A percentile compares a stretch with the other conserved stretches of the same genome.
phyloP scores from a whole-genome alignment of 2,797 vertebrate genomes.

The Lagocephalus sceleratus region DNA sequence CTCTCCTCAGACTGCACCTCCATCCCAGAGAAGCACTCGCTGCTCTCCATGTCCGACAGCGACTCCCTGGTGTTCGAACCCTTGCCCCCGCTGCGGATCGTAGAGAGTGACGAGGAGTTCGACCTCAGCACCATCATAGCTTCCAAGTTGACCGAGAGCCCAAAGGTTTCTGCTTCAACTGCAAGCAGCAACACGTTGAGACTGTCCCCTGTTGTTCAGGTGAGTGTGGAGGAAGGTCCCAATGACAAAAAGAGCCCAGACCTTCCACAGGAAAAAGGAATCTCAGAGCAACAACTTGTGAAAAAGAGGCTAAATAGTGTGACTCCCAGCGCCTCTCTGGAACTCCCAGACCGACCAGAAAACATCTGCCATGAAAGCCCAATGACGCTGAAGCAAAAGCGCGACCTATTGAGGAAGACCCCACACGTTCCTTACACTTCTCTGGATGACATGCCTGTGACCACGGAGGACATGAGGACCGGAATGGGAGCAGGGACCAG shows the following conservation, averaged over 20 bases:
- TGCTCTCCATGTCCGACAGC: constrained; percentile 92
- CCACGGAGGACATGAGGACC: constrained; percentile 60
- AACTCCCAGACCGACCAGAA: constrained; percentile 59
- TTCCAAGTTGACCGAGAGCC: constrained; percentile 65
- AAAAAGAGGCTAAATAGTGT: constrained; percentile 47
- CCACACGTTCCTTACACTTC: constrained; percentile 86
- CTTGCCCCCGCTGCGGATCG: constrained; percentile 91
- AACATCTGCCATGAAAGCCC: constrained; percentile 79
- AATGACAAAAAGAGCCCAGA: constrained; percentile 72
- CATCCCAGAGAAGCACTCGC: constrained; percentile 90
- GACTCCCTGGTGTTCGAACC: constrained; percentile 96
- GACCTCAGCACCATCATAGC: constrained; percentile 69
- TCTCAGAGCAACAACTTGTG: constrained; percentile 29
- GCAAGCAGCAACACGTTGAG: constrained; percentile 81
- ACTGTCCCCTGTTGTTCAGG: constrained; percentile 84
- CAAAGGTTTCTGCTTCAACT: constrained; percentile 69
- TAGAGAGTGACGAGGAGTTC: constrained; percentile 96
- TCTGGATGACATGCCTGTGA: constrained; percentile 78
- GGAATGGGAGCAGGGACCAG: constrained; percentile 63
- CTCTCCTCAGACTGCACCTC: constrained; percentile 95
- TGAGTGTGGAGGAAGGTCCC: constrained; percentile 90
- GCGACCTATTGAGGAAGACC: constrained; percentile 90
- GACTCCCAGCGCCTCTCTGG: constrained; percentile 67
- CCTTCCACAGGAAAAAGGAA: constrained; percentile 47
- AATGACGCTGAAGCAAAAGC: constrained; percentile 92